Conservation (phyloP, 2,888 invertebrate species). For the Caenorhabditis wallacei region DNA sequence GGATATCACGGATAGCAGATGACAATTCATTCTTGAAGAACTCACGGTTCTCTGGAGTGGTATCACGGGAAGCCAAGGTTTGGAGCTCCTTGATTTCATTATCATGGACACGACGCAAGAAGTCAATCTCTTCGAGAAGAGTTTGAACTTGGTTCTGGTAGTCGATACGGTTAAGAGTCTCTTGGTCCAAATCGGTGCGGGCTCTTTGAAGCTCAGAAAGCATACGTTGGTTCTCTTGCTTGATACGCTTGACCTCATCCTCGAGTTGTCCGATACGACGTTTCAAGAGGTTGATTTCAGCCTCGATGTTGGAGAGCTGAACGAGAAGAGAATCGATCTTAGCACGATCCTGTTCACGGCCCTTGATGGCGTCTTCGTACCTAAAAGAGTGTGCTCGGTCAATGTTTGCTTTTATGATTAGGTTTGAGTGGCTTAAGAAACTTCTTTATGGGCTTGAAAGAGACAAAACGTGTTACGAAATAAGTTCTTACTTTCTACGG, state of each 20-base stretch:
- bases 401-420: constrained; percentile 42
- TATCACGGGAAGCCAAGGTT: constrained; percentile 85
- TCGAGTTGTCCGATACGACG: constrained; percentile 81
- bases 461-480: not conserved
- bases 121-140: constrained; percentile 85
- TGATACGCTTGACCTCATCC: constrained; percentile 83
- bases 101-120: constrained; percentile 85
- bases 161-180: constrained; percentile 85
- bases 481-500: constrained; percentile 69
- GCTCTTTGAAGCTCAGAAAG: constrained; percentile 72
- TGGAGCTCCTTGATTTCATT: constrained; percentile 85
- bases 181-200: constrained; percentile 84
- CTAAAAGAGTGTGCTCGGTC: constrained; percentile 71
- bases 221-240: constrained; percentile 84
- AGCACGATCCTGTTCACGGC: constrained; percentile 82
- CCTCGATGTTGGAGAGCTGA: constrained; percentile 84
- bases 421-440: not conserved
- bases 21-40: constrained; percentile 86
- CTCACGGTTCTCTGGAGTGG: constrained; percentile 85
- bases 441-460: not conserved
- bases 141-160: constrained; percentile 85
- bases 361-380: constrained; percentile 82
- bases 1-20: constrained; percentile 85
- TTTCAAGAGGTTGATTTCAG: constrained; percentile 84
- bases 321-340: constrained; percentile 84